Conservation (phyloP, 2,113 vertebrate genomes). For the Pangasianodon gigas region DNA sequence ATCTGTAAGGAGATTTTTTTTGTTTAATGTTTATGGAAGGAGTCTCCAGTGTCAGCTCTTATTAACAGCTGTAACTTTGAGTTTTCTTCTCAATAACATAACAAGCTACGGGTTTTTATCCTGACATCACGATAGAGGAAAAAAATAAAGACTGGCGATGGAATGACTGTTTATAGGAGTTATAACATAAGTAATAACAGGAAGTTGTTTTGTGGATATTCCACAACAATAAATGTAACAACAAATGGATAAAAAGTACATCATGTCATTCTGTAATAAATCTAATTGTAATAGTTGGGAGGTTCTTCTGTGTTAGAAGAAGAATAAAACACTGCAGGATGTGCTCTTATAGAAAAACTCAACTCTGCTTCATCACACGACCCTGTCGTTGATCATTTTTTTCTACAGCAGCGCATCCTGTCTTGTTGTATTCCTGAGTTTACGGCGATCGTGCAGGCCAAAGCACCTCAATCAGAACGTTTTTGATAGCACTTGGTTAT, state of each 20-base stretch:
- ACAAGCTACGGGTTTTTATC: neutral
- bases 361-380: neutral
- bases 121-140: neutral
- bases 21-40: no score
- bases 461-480: neutral
- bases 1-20: neutral
- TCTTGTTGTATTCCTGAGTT: neutral
- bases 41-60: no score
- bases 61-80: no score
- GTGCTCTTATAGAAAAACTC: neutral
- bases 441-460: no score
- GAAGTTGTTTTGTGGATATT: neutral
- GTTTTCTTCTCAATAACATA: no score
- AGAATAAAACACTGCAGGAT: neutral
- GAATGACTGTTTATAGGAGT: neutral
- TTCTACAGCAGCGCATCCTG: neutral
- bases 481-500: neutral
- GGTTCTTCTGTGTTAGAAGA: neutral
- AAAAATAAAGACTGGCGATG: neutral
- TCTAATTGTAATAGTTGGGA: neutral
- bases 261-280: neutral
- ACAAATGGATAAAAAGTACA: neutral
- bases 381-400: neutral
- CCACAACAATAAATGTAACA: neutral
- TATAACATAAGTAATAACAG: no score